Conservation (phyloP, 2,888 invertebrate genomes). For the Apodemia mormo region DNA sequence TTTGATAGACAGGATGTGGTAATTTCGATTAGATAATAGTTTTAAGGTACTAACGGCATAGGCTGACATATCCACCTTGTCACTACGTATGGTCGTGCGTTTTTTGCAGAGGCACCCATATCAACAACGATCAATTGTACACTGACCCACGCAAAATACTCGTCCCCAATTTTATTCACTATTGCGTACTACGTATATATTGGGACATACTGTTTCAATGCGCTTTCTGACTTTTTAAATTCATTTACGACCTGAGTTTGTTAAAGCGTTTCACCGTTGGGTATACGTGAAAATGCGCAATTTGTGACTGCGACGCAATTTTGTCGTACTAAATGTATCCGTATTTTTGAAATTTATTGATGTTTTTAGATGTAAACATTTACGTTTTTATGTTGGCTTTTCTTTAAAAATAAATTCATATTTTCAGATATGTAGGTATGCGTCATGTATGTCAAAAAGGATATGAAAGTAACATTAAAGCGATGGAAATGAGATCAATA, state of each 20-base stretch:
- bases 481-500: too few relatives aligned
- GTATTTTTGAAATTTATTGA: background rate
- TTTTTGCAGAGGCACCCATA: conserved; percentile 77
- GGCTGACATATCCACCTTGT: conserved; percentile 72
- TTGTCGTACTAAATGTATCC: background rate
- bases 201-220: conserved; percentile 65
- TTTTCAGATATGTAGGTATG: background rate
- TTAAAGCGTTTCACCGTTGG: conserved; percentile 30
- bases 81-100: conserved; percentile 76
- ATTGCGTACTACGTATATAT: conserved; percentile 57
- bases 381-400: background rate
- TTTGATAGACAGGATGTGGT: background rate
- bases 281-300: conserved; percentile 42
- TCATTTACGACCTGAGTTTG: conserved; percentile 45
- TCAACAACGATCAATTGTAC: conserved; percentile 62
- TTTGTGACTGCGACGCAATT: conserved; percentile 33
- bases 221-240: conserved; percentile 59
- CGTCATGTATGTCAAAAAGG: too few relatives aligned
- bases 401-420: background rate
- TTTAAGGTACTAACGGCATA: conserved; percentile 51
- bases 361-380: background rate
- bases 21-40: background rate
- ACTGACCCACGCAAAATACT: conserved; percentile 61
- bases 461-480: background rate
- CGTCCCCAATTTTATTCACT: conserved; percentile 70